A percentile compares a stretch with the other conserved stretches of the same genome.
Conservation (phyloP, 2,888 invertebrate genomes). For the Dasysyrphus tricinctus region DNA sequence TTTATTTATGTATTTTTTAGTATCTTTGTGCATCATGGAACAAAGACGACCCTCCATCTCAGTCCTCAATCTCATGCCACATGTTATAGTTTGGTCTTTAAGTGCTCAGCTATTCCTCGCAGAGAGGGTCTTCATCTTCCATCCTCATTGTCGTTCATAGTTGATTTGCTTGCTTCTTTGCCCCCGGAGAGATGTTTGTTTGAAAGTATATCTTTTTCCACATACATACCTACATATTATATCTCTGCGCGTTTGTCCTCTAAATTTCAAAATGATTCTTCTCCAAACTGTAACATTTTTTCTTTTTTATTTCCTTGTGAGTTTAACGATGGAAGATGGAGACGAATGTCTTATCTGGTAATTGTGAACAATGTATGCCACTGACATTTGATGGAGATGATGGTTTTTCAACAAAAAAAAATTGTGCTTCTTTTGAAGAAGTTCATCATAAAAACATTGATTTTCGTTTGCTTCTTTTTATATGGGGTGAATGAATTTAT, state of each 20-base stretch:
- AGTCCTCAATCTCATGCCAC: slow-evolving; percentile 25
- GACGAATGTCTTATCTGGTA: slow-evolving; percentile 67
- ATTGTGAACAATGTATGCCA: slow-evolving; percentile 36
- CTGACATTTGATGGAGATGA: slow-evolving; percentile 32
- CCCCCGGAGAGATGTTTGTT: slow-evolving; percentile 25
- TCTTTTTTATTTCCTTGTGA: slow-evolving; percentile 45
- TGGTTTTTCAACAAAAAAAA: slow-evolving; percentile 35
- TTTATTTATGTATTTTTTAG: slow-evolving; percentile 51
- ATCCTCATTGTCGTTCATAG: slow-evolving; percentile 5
- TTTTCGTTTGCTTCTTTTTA: background rate
- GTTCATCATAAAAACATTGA: slow-evolving; percentile 58
- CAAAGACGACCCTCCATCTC: slow-evolving; percentile 44
- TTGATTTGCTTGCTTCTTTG: slow-evolving; percentile 22
- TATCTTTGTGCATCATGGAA: slow-evolving; percentile 25
- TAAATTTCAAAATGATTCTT: slow-evolving; percentile 64
- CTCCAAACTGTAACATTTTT: slow-evolving; percentile 54
- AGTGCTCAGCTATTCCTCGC: slow-evolving; percentile 36
- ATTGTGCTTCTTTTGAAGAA: slow-evolving; percentile 32
- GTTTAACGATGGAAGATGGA: slow-evolving; percentile 53
- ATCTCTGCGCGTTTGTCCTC: slow-evolving; percentile 54
- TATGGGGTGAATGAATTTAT: slow-evolving; percentile 40
- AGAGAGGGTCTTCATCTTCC: slow-evolving; percentile 29
- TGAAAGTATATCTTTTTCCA: slow-evolving; percentile 31
- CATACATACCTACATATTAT: background rate
- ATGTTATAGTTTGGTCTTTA: slow-evolving; percentile 33